Evolutionary conservation across 2,888 invertebrate genomes (phyloP), one percentile per base, ranked within the genome.

Genomic region (Leucophenga maculata): DNA sequence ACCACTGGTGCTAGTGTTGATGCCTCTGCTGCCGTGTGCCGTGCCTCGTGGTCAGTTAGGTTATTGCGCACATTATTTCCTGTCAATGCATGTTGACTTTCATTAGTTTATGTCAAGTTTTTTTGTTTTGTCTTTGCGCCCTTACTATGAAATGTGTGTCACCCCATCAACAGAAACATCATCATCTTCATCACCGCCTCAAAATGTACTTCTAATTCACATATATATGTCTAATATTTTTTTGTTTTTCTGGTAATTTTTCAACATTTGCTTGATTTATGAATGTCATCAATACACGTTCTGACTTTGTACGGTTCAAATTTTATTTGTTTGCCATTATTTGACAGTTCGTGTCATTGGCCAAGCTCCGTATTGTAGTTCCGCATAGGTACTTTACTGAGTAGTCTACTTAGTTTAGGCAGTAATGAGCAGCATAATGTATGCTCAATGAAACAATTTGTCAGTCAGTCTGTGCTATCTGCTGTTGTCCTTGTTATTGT

Each of bases 241-340:
- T 11, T 60, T 60, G 32, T 60, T 65, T 65, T 65, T 48, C n/a
- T 32, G 72, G 74, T 73, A 72, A 79, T 78, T 79, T 79, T 76
- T 79, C 77, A 79, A 72, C 75, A 75, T 76, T 68, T 71, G 65
- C 65, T 75, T 79, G 81, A 83, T 77, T 76, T 74, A 83, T 79
- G 68, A 69, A 32, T 20, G 20, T 46, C 75, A 79, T 82, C 80
- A 79, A 78, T 78, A 74, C 13, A 52, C 39, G 22, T 20, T 54
- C 9, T 44, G 9, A 20, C 20, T 55, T 66, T 54, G 44, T 46
- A 4, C 16, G 46, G 20, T 46, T 22, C 22, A 64, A 46, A 22
- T 64, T 64, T 46, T 72, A 70, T 72, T 72, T 74, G 67, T 68
- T 68, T 59, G 65, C 48, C 46, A 64, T 64, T 64, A 64, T 64